A percentile compares a stretch with the other conserved stretches of the same genome.
Evolutionary conservation across 2,113 vertebrate genomes (phyloP).

Genomic region (Eurypyga helias): DNA sequence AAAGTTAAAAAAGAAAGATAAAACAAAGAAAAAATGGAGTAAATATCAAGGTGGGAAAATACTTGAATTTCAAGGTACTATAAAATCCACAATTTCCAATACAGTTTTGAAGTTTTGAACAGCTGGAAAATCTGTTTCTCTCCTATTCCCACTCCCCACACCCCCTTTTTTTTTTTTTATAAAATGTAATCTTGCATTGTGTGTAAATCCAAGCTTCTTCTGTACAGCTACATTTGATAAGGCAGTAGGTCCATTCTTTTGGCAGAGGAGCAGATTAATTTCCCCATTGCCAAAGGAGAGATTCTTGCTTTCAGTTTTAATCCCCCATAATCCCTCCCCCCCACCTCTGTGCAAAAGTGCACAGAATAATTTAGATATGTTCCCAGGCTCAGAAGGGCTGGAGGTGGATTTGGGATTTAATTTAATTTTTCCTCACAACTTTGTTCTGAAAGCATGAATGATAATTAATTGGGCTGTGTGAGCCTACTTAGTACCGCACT

Average conservation of each 20-base stretch:
- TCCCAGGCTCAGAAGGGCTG: neutral
- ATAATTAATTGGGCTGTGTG: neutral
- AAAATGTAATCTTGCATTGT: neutral
- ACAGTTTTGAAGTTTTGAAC: neutral
- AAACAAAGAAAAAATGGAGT: neutral
- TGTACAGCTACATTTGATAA: neutral
- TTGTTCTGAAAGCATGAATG: neutral
- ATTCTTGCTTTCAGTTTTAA: conserved; percentile 24
- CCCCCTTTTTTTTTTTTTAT: neutral
- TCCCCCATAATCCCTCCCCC: neutral
- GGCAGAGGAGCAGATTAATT: neutral
- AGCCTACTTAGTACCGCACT: neutral
- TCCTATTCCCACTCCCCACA: rapidly evolving
- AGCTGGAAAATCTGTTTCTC: neutral
- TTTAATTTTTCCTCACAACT: conserved; percentile 7
- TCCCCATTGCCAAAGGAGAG: neutral
- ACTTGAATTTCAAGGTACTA: neutral
- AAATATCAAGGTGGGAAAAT: neutral
- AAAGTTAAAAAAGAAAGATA: neutral
- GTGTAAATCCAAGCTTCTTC: neutral
- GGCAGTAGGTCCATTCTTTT: neutral
- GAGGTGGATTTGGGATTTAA: conserved; percentile 1
- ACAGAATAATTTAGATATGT: neutral
- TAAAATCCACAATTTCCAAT: neutral
- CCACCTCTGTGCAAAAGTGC: neutral